Conservation (phyloP, 1,140 invertebrate genomes). For the Drosophila oshimai region DNA sequence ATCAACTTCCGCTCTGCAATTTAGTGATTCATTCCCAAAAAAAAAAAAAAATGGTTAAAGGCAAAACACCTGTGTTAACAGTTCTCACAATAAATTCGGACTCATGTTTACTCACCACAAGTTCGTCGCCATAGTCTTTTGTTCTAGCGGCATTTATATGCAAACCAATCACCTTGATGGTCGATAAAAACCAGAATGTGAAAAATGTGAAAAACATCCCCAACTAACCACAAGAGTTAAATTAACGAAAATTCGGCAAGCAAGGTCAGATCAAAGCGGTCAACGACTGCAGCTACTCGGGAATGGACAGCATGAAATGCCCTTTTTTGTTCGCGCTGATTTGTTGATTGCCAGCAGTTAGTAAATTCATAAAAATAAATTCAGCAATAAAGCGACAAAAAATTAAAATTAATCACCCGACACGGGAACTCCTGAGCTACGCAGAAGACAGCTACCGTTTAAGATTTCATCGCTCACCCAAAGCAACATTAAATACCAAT, state of each 20-base stretch:
- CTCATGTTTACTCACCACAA: slow-evolving; percentile 19
- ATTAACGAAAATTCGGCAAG: slow-evolving; percentile 52
- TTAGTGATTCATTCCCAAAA: background rate
- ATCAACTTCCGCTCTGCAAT: background rate
- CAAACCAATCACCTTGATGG: slow-evolving; percentile 50
- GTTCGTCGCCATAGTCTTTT: slow-evolving; percentile 73
- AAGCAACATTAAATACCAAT: slow-evolving; percentile 19
- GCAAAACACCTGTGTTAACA: background rate
- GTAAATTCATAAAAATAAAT: background rate
- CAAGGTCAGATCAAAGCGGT: slow-evolving; percentile 51
- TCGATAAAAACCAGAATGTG: slow-evolving; percentile 42
- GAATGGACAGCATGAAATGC: slow-evolving; percentile 26
- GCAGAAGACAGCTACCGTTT: slow-evolving; percentile 51
- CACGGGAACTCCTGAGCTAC: slow-evolving; percentile 49
- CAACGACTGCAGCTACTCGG: slow-evolving; percentile 48
- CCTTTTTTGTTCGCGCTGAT: slow-evolving; percentile 46
- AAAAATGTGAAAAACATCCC: slow-evolving; percentile 36
- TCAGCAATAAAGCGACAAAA: slow-evolving; percentile 1
- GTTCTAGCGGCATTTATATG: slow-evolving; percentile 58
- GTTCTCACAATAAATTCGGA: slow-evolving; percentile 8
- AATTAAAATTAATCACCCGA: slow-evolving; percentile 48
- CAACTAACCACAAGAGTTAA: slow-evolving; percentile 40
- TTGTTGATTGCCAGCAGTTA: slow-evolving; percentile 18
- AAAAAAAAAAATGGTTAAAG: background rate
- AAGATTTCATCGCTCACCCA: slow-evolving; percentile 17